Percentiles rank a stretch among this genome's conserved stretches.
phyloP scores from a whole-genome alignment of 2,797 vertebrate genomes.

The Strix occidentalis region DNA sequence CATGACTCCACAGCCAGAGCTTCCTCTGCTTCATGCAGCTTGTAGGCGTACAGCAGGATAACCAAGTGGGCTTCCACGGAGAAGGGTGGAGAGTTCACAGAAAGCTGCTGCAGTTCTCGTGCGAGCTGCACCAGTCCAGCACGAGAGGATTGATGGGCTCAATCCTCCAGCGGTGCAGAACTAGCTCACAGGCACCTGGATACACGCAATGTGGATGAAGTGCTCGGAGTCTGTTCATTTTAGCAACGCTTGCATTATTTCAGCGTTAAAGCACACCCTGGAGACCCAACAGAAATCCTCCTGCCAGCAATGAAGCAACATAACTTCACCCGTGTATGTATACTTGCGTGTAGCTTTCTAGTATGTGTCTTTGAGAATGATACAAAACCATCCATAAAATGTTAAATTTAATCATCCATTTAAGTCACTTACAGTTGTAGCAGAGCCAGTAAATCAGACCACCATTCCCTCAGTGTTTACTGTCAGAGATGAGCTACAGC shows the following conservation, averaged over 20 bases:
- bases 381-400: not conserved
- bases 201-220: rapidly evolving
- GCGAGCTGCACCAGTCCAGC: rapidly evolving
- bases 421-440: rapidly evolving
- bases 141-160: not conserved
- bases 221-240: rapidly evolving
- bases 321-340: rapidly evolving
- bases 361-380: not conserved
- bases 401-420: too few species aligned
- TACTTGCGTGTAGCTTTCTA: not conserved
- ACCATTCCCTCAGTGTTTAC: rapidly evolving
- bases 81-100: too few species aligned
- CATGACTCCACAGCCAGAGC: not conserved
- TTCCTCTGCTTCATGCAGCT: not conserved
- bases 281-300: not conserved
- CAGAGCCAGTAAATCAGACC: not conserved
- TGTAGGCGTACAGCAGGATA: rapidly evolving
- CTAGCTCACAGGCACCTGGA: not conserved
- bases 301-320: rapidly evolving
- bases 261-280: not conserved
- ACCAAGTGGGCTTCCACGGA: not conserved
- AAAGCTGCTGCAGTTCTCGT: not conserved
- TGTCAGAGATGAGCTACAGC: not conserved
- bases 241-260: not conserved
- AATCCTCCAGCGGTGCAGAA: rapidly evolving